phyloP scores from a whole-genome alignment of 1,140 invertebrate species.

The Drosophila neocordata region DNA sequence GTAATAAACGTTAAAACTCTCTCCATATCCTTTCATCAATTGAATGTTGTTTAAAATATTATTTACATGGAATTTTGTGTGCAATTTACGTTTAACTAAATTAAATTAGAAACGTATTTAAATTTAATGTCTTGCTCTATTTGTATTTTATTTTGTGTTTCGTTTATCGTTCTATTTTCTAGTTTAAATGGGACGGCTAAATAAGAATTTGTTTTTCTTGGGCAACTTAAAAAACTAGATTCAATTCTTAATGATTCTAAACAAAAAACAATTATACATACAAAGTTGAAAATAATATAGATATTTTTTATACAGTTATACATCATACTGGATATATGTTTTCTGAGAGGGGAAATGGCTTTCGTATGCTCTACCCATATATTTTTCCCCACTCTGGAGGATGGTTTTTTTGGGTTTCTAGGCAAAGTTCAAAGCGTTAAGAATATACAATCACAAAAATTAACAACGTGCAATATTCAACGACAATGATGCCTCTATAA shows the following conservation, averaged over 20 bases:
- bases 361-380: not conserved
- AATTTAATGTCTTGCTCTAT: slow-evolving; percentile 22
- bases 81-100: slow-evolving; percentile 44
- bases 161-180: not conserved
- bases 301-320: slow-evolving; percentile 32
- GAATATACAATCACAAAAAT: slow-evolving; percentile 82
- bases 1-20: slow-evolving; percentile 73
- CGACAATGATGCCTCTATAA: slow-evolving; percentile 28
- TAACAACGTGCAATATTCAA: slow-evolving; percentile 82
- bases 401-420: slow-evolving; percentile 2
- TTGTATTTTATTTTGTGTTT: slow-evolving; percentile 14
- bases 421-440: slow-evolving; percentile 40
- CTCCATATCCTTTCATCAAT: slow-evolving; percentile 6
- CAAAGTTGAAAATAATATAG: slow-evolving; percentile 27
- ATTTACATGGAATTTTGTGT: slow-evolving; percentile 62
- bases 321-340: slow-evolving; percentile 24
- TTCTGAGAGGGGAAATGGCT: not conserved
- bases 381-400: not conserved
- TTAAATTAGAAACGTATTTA: slow-evolving; percentile 28
- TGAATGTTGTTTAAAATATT: slow-evolving; percentile 15
- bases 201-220: slow-evolving; percentile 53
- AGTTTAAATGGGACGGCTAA: slow-evolving; percentile 53
- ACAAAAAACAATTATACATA: slow-evolving; percentile 74
- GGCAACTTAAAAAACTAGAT: slow-evolving; percentile 51
- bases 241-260: slow-evolving; percentile 36